These are phyloP conservation scores for Tragelaphus imberbis DNA, from an alignment of 2,113 vertebrate genomes.

Conservation along the genomic window DNA sequence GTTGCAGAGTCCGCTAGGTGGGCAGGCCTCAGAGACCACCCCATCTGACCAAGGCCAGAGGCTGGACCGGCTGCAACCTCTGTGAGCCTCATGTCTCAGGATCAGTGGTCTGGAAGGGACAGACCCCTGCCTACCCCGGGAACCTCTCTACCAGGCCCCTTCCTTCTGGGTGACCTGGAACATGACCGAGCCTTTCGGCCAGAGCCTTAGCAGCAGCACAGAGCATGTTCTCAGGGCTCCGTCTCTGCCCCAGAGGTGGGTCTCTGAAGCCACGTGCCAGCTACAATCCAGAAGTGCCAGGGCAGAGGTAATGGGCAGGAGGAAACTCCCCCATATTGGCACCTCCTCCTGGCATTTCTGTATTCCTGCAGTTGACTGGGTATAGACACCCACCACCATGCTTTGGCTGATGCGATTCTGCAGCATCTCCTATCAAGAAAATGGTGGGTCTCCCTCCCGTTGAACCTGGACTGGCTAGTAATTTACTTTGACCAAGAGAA, in stretches of 20 bases:
- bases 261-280: neutral
- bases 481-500: neutral
- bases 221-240: neutral
- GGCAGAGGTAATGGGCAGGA: neutral
- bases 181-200: rapidly evolving
- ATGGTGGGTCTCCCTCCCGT: rapidly evolving
- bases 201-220: neutral
- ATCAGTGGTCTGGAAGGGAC: neutral
- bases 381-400: rapidly evolving
- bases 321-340: too few species aligned
- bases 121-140: neutral
- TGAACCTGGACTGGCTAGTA: too few species aligned
- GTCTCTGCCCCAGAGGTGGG: neutral
- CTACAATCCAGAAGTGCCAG: too few species aligned
- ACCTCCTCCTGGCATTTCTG: neutral
- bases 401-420: neutral
- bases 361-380: neutral
- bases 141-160: rapidly evolving
- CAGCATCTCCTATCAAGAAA: neutral
- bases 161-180: neutral
- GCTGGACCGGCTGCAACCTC: neutral
- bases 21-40: too few species aligned
- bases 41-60: neutral
- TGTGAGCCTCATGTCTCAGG: rapidly evolving
- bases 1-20: rapidly evolving